A percentile compares a stretch with the other conserved stretches of the same genome.
Evolutionary conservation across 2,888 invertebrate species (phyloP).

Genomic region (Heliconius ethilla): DNA sequence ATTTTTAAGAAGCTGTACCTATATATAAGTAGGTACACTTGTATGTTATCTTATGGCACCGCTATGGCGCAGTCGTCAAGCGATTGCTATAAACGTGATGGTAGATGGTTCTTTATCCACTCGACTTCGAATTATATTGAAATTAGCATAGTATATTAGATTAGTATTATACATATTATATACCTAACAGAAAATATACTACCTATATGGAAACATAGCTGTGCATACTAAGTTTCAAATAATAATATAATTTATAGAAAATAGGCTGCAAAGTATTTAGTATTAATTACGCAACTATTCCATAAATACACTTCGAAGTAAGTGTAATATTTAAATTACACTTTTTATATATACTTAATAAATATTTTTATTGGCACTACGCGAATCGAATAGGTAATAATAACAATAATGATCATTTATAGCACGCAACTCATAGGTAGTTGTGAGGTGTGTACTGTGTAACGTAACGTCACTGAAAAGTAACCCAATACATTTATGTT

Average conservation of each 20-base stretch:
- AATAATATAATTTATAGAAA: not conserved
- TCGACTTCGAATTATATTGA: not conserved
- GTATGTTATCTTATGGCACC: no score
- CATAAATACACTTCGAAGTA: not conserved
- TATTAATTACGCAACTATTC: no score
- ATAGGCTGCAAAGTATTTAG: not conserved
- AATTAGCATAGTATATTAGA: no score
- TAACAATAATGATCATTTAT: conserved; percentile 22
- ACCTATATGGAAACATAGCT: no score
- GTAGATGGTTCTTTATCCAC: not conserved
- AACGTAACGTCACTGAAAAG: conserved; percentile 25
- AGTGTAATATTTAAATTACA: not conserved
- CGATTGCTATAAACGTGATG: not conserved
- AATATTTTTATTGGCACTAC: not conserved
- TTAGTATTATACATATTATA: no score
- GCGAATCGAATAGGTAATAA: conserved; percentile 1
- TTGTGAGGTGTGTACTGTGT: conserved; percentile 6
- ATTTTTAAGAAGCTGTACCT: no score
- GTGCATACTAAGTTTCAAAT: not conserved
- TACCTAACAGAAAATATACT: no score
- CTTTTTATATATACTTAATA: not conserved
- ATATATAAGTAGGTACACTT: no score
- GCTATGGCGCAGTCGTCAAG: no score
- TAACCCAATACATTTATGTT: conserved; percentile 30
- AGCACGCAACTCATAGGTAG: not conserved